Conservation (phyloP, 2,888 invertebrate genomes). For the Dryobota labecula region DNA sequence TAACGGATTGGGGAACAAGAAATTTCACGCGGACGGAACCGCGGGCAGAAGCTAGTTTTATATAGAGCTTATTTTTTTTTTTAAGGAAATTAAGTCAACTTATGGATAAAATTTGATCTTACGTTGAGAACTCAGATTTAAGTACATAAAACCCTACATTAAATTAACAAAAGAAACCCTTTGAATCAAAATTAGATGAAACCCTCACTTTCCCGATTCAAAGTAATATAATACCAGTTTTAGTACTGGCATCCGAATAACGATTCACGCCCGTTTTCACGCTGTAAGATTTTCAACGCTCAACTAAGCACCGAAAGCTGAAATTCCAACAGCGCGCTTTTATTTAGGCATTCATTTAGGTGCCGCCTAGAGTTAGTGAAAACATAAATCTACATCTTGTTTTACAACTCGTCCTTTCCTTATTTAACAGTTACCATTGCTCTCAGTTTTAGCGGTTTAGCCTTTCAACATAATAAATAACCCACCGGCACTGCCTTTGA, state of each 20-base stretch:
- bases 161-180: constrained; percentile 27
- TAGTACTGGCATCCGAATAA: constrained; percentile 11
- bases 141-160: too few relatives aligned
- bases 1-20: too few relatives aligned
- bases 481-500: constrained; percentile 33
- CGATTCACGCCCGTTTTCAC: background rate
- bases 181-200: constrained; percentile 25
- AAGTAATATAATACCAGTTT: constrained; percentile 30
- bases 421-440: constrained; percentile 26
- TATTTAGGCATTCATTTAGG: background rate
- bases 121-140: too few relatives aligned
- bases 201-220: background rate
- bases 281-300: background rate
- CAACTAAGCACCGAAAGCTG: background rate
- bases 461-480: constrained; percentile 43
- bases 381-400: constrained; percentile 10
- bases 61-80: too few relatives aligned
- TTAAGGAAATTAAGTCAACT: too few relatives aligned
- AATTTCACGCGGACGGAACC: too few relatives aligned
- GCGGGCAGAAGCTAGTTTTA: too few relatives aligned
- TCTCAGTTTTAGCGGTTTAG: constrained; percentile 42
- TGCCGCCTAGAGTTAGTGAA: background rate
- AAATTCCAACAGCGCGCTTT: background rate
- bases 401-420: constrained; percentile 25
- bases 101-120: too few relatives aligned